These are phyloP conservation scores for Prenolepis imparis DNA, from an alignment of 2,888 invertebrate species.

Conservation along the genomic window DNA sequence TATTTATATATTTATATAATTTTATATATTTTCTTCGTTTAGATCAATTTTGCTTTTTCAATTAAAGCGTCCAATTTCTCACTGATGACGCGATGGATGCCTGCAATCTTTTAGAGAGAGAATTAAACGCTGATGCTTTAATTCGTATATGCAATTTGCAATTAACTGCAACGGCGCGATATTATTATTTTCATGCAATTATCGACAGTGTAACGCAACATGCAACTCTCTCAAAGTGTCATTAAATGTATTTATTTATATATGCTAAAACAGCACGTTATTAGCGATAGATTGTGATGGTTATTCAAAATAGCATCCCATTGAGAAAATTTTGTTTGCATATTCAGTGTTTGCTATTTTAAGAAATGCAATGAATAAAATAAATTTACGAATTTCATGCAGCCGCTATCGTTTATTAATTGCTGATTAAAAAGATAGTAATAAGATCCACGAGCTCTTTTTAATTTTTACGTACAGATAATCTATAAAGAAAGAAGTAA, in stretches of 20 bases:
- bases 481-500: neutral
- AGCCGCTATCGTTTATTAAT: neutral
- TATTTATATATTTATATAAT: neutral
- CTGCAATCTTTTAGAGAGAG: too few species aligned
- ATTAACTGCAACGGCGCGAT: neutral
- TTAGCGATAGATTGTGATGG: neutral
- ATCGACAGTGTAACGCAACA: neutral
- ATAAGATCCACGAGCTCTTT: too few species aligned
- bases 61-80: neutral
- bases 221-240: neutral
- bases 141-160: neutral
- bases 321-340: neutral
- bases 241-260: neutral
- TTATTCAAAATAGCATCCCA: neutral
- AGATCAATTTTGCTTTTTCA: neutral
- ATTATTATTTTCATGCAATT: conserved; percentile 1
- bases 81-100: neutral
- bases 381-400: neutral
- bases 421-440: neutral
- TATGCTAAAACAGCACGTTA: neutral
- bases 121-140: neutral
- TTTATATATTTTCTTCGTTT: neutral
- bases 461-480: neutral
- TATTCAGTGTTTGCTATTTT: neutral
- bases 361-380: neutral